A percentile compares a stretch with the other conserved stretches of the same genome.
phyloP scores from a whole-genome alignment of 2,113 vertebrate genomes.

The Neolamprologus sp. region DNA sequence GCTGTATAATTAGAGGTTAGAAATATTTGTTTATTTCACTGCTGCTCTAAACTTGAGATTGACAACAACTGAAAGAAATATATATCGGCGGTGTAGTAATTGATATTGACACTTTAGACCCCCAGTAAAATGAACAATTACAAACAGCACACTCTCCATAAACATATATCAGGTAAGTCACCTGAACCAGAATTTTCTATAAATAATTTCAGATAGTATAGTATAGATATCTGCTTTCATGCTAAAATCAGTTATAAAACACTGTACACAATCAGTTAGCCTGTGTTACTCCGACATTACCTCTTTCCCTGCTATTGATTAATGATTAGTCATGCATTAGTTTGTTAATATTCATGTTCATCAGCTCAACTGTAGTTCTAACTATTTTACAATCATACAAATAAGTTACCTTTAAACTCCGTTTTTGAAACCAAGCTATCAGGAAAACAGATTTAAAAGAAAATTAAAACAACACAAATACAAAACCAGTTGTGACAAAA shows the following conservation, averaged over 20 bases:
- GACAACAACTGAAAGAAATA: conserved; percentile 15
- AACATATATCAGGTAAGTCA: neutral
- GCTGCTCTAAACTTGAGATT: conserved; percentile 47
- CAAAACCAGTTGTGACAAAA: neutral
- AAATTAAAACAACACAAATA: neutral
- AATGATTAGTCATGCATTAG: neutral
- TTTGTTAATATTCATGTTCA: neutral
- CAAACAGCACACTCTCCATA: neutral
- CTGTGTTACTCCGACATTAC: neutral
- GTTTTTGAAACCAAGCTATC: neutral
- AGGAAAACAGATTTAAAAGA: neutral
- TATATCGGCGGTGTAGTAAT: neutral
- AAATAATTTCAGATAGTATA: neutral
- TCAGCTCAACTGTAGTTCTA: neutral
- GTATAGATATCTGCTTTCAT: neutral
- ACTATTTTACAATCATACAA: neutral
- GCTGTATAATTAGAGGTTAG: conserved; percentile 59
- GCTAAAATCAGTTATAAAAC: neutral
- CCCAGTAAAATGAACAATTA: neutral
- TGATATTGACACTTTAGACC: neutral
- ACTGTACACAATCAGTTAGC: neutral
- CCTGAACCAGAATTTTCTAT: neutral
- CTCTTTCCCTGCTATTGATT: neutral
- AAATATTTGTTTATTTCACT: conserved; percentile 53
- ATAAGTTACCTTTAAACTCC: neutral